A percentile compares a stretch with the other conserved stretches of the same genome.
phyloP scores from a whole-genome alignment of 2,113 vertebrate genomes.

The Urocynchramus pylzowi region DNA sequence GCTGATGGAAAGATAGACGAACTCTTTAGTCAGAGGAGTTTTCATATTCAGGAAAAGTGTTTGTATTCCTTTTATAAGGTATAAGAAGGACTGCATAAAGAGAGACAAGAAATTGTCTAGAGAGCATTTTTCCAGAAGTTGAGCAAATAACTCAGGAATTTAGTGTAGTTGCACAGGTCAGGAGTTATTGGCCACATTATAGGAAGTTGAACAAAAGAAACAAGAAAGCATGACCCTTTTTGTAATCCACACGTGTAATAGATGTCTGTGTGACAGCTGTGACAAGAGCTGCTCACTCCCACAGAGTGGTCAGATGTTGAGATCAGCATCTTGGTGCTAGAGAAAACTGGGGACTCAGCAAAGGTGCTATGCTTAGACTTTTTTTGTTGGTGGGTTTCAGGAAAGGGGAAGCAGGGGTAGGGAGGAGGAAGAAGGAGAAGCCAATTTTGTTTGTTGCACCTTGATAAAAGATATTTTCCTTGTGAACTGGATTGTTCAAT shows the following conservation, averaged over 20 bases:
- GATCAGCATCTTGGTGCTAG: neutral
- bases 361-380: neutral
- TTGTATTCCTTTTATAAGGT: neutral
- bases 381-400: neutral
- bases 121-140: no score
- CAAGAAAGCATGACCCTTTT: neutral
- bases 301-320: neutral
- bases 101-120: neutral
- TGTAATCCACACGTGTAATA: neutral
- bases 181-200: neutral
- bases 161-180: neutral
- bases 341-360: neutral
- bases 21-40: neutral
- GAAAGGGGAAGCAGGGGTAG: neutral
- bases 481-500: neutral
- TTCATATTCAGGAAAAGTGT: neutral
- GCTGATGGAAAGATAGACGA: neutral
- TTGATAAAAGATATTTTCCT: neutral
- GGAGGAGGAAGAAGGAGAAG: neutral
- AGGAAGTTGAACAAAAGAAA: neutral
- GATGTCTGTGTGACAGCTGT: neutral
- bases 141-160: slow-evolving; percentile 8
- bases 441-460: neutral
- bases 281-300: neutral
- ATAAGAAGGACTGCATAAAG: neutral